A percentile compares a stretch with the other conserved stretches of the same genome.
Conservation (phyloP, 2,113 vertebrate species). For the Misgurnus mizolepis region DNA sequence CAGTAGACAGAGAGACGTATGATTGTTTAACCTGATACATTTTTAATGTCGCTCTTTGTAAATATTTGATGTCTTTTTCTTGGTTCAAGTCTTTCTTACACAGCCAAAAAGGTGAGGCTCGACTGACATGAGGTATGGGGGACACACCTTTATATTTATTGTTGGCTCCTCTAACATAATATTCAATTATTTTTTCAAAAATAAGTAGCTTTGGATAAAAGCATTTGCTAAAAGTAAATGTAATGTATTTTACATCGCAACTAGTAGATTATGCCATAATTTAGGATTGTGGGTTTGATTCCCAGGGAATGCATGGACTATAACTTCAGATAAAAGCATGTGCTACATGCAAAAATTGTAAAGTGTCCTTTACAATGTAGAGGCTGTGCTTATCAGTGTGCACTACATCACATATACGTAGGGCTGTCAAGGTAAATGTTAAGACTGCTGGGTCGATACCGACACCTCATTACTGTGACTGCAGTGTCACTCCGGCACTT, state of each 20-base stretch:
- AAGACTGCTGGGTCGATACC: not conserved
- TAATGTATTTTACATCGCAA: not conserved
- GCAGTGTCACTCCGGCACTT: not conserved
- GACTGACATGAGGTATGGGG: not conserved
- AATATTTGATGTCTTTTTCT: conserved; percentile 49
- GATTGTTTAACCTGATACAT: conserved; percentile 38
- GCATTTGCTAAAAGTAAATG: too few species aligned
- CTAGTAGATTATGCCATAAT: not conserved
- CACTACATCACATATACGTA: not conserved
- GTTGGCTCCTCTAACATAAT: too few species aligned
- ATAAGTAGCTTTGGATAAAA: too few species aligned
- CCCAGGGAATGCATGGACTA: not conserved
- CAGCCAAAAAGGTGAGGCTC: not conserved
- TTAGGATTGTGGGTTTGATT: not conserved
- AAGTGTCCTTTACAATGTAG: not conserved
- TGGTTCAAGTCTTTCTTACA: conserved; percentile 17
- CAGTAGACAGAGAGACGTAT: not conserved
- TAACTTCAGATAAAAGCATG: too few species aligned
- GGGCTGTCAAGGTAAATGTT: not conserved
- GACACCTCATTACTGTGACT: not conserved
- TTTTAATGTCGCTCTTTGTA: conserved; percentile 47
- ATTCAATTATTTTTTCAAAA: too few species aligned
- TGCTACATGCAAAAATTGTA: not conserved
- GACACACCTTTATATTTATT: too few species aligned
- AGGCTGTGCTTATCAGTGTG: not conserved